These are phyloP conservation scores for Cinara cedri DNA, from an alignment of 2,888 invertebrate genomes.

Conservation along the genomic window DNA sequence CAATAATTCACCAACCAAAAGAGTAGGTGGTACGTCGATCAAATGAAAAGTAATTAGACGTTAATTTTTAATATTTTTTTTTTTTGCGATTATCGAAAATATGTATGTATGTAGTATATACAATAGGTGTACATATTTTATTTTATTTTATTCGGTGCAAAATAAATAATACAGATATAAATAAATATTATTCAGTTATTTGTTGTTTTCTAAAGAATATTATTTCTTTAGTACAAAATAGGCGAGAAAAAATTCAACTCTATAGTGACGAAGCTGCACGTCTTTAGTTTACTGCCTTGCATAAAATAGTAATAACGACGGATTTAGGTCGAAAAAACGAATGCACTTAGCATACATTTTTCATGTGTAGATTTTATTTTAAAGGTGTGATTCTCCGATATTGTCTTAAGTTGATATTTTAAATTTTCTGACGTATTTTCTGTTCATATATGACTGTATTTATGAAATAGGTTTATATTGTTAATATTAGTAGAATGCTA, in stretches of 20 bases:
- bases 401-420: background rate
- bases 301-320: background rate
- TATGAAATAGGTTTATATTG: background rate
- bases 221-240: no score
- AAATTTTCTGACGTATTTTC: background rate
- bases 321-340: background rate
- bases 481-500: background rate
- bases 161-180: background rate
- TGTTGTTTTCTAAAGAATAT: background rate
- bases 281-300: background rate
- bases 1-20: no score
- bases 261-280: no score
- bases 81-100: no score
- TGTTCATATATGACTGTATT: background rate
- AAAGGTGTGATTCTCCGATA: background rate
- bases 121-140: no score
- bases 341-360: background rate
- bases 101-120: no score
- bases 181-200: background rate
- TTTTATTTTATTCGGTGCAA: no score
- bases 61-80: no score
- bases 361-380: background rate
- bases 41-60: background rate
- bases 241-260: no score
- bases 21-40: constrained; percentile 13